Evolutionary conservation across 2,113 vertebrate species (phyloP).

Genomic region (Oreochromis tanganicae): DNA sequence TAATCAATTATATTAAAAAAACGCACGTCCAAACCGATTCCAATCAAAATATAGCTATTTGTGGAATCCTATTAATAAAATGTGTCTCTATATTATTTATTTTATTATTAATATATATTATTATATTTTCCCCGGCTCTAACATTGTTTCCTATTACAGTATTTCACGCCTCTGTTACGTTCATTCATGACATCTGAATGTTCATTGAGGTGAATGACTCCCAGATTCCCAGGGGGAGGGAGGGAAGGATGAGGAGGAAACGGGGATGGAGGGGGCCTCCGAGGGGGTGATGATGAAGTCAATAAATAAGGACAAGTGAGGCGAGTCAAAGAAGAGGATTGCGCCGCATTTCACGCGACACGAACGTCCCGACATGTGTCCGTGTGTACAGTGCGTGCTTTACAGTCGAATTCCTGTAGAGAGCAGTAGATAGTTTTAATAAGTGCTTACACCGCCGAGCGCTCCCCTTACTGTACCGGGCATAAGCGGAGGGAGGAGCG

Average conservation of each 20-base stretch:
- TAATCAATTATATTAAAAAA: background rate
- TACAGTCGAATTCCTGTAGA: conserved; percentile 71
- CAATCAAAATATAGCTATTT: background rate
- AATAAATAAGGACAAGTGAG: conserved; percentile 38
- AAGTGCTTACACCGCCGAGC: conserved; percentile 5
- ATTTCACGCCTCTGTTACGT: background rate
- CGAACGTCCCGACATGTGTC: background rate
- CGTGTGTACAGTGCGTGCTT: conserved; percentile 20
- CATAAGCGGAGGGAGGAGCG: conserved; percentile 73
- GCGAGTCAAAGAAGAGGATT: background rate
- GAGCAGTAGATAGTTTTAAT: conserved; percentile 71
- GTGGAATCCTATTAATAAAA: background rate
- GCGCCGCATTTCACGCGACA: background rate
- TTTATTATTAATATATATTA: background rate
- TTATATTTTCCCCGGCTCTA: background rate
- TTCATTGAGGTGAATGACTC: background rate
- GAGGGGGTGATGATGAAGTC: background rate
- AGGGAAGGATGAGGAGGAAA: background rate
- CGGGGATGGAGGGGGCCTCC: background rate
- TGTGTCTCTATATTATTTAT: background rate
- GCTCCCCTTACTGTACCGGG: conserved; percentile 51
- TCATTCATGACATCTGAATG: background rate
- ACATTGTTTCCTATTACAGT: background rate
- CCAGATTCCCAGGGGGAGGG: background rate
- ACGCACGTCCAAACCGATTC: background rate